Evolutionary conservation across 2,797 vertebrate species (phyloP), one percentile per base, ranked within the genome.

Genomic region (Pseudotriccus pelzelni): DNA sequence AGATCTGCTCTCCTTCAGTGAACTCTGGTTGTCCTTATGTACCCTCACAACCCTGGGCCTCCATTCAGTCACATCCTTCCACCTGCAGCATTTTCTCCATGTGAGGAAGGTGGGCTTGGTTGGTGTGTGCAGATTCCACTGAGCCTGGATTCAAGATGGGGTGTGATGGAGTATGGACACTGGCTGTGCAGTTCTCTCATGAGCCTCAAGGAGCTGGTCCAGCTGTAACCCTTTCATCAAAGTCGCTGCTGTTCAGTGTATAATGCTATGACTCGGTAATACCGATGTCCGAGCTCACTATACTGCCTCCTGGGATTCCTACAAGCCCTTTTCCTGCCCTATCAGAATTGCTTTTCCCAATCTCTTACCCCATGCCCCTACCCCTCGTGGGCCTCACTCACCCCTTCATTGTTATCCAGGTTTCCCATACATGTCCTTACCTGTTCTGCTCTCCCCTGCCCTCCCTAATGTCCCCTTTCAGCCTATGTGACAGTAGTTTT

Each of bases 1-100:
- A 81, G 43, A 69, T 44, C 27, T 72, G n/a, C 70, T 93, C 58
- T 87, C 89, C 87, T 84, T 87, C 75, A n/a, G 84, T 95, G 95
- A 96, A 90, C 92, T 82, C 60, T 84, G 23, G 10, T 43, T 90
- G 83, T 92, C 85, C 89, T 95, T 56, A 60, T 1, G 2, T 82
- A 84, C 63, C 80, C 91, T 70, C 25, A 37, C 18, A 34, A 78
- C 23, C n/a, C 30, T 68, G 39, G n/a, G 32, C 73, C 47, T 64
- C 53, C 30, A 37, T 59, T 88, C 82, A 66, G 32, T 28, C 47
- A 27, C n/a, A 22, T 74, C 32, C 22, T 68, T 78, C n/a, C 44
- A 28, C 9, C 0, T 56, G 50, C 34, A 76, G 12, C 0, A 0
- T 59, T 86, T 86, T 73, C 41, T 79, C 30, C 2, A 0, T 8